Base-by-base conservation (phyloP, 2,888 invertebrate species). In the Candidula unifasciata region DNA sequence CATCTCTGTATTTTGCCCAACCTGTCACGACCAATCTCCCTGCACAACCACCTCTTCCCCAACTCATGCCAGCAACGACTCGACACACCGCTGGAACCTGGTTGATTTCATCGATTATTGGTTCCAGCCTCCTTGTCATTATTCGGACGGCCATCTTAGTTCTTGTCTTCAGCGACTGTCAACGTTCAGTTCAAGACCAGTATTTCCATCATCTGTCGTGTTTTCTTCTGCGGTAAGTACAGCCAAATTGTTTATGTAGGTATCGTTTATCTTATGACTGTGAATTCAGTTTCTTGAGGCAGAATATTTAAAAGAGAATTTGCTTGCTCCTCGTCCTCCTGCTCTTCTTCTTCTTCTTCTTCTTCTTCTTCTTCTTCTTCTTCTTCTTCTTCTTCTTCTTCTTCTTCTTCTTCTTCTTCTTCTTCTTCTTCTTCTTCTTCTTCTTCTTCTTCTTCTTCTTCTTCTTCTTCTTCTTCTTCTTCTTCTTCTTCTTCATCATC, bases 21-120 rank as follows among this genome's bases (percentile, higher is more conserved):
- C 16, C 69, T 21, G 2, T 21, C 37, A 35, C 37, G 21, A 37
- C 35, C 35, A 21, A 69, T 16, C 37, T 35, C 37, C 24, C 60
- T 3, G 21, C 18, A 13, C 24, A 13, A 60, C 18, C 33, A 35
- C 37, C 33, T 35, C 35, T 69, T 68, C 35, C 6, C 37, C 5
- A 37, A 35, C 13, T 33, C 27, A 5, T 10, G 37, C 37, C 5
- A 37, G 37, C 13, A 24, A 8, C 1, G 66, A 66, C 35, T 0
- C 2, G 52, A 10, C 30, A 57, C 3, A 33, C 5, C 13, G 44
- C 71, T 76, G 76, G 76, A 76, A 76, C 76, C 30, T 57, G 76
- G 76, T 57, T 76, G 76, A 35, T 33, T 21, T 60, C 24, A 54
- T 54, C 57, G 76, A 76, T 76, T 76, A 76, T 57, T 33, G 30